Percentiles rank a stretch among this genome's conserved stretches.
phyloP scores from a whole-genome alignment of 2,888 invertebrate genomes.

The Drosophila colorata region DNA sequence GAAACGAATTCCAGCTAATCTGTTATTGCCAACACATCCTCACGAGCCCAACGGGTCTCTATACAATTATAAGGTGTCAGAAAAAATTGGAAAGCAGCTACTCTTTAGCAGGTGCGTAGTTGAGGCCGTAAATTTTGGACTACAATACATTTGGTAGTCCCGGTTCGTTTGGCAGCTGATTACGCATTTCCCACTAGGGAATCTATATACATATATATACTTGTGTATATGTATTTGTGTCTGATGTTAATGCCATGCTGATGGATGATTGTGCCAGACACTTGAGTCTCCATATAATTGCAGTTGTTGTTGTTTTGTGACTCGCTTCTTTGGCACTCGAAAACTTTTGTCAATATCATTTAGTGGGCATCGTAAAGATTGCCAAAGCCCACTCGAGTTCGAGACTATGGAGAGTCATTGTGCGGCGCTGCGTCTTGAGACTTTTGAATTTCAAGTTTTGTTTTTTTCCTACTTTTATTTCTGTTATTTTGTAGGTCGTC shows the following conservation, averaged over 20 bases:
- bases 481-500: slow-evolving; percentile 24
- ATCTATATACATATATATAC: slow-evolving; percentile 50
- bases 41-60: slow-evolving; percentile 9
- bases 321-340: slow-evolving; percentile 60
- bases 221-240: slow-evolving; percentile 11
- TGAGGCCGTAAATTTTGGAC: slow-evolving; percentile 37
- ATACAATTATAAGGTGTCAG: slow-evolving; percentile 39
- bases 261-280: slow-evolving; percentile 75
- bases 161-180: slow-evolving; percentile 41
- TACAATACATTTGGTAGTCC: slow-evolving; percentile 15
- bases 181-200: slow-evolving; percentile 62
- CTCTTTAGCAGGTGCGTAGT: slow-evolving; percentile 23
- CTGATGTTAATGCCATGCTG: slow-evolving; percentile 59
- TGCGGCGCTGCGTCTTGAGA: slow-evolving; percentile 43
- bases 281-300: slow-evolving; percentile 64
- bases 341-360: slow-evolving; percentile 80
- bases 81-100: no score
- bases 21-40: slow-evolving; percentile 36
- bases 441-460: slow-evolving; percentile 51
- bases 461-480: slow-evolving; percentile 22
- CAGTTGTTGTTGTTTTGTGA: slow-evolving; percentile 43
- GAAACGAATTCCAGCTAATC: slow-evolving; percentile 43
- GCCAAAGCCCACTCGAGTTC: slow-evolving; percentile 75
- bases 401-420: slow-evolving; percentile 71
- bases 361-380: slow-evolving; percentile 81